Conservation (phyloP, 2,797 vertebrate species). For the Aulostomus chinensis region DNA sequence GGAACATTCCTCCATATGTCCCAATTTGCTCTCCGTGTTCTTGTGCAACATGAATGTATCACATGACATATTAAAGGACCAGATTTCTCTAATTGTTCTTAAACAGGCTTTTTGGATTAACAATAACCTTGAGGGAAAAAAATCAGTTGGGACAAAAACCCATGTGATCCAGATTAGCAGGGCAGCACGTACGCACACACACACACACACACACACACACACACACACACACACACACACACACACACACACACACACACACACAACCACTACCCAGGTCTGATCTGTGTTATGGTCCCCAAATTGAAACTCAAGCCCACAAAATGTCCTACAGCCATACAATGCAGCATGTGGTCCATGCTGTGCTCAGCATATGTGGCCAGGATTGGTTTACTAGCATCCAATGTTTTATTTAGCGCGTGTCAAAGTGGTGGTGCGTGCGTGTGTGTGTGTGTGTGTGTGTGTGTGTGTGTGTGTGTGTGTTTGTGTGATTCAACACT, state of each 20-base stretch:
- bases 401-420: slow-evolving; percentile 77
- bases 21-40: slow-evolving; percentile 30
- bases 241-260: background rate
- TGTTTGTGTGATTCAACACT: too few species aligned
- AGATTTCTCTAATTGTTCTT: slow-evolving; percentile 3
- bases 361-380: slow-evolving; percentile 74
- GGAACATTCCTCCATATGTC: slow-evolving; percentile 54
- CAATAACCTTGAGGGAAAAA: slow-evolving; percentile 2
- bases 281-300: slow-evolving; percentile 58
- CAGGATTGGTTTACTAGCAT: slow-evolving; percentile 72
- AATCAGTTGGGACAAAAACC: slow-evolving; percentile 31
- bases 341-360: slow-evolving; percentile 59
- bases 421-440: slow-evolving; percentile 60
- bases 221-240: background rate
- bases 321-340: slow-evolving; percentile 68
- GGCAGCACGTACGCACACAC: slow-evolving; percentile 22
- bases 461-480: slow-evolving; percentile 15
- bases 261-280: slow-evolving; percentile 1
- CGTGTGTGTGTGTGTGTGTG: slow-evolving; percentile 14
- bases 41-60: slow-evolving; percentile 46
- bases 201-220: background rate
- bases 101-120: slow-evolving; percentile 12
- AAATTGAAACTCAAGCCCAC: slow-evolving; percentile 68
- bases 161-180: slow-evolving; percentile 50
- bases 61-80: slow-evolving; percentile 35